These are phyloP conservation scores for Nasonia oneida DNA, from an alignment of 2,888 invertebrate species.

Conservation along the genomic window DNA sequence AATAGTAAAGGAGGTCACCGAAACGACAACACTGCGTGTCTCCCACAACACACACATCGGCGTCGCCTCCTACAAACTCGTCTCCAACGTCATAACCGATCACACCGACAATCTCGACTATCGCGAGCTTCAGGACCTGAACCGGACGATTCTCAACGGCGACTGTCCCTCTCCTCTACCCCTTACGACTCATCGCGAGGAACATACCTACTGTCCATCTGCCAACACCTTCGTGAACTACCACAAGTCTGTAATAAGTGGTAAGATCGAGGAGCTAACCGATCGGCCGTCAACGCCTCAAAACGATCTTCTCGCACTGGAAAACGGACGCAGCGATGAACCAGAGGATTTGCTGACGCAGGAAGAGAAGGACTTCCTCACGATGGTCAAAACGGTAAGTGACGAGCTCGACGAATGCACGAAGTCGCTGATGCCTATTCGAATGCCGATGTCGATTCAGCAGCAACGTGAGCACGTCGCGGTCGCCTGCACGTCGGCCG, in stretches of 20 bases:
- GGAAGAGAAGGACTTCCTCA: constrained; percentile 48
- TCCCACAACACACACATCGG: constrained; percentile 81
- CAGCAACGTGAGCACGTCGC: constrained; percentile 20
- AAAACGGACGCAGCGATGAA: constrained; percentile 5
- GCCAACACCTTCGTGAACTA: constrained; percentile 28
- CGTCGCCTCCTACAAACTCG: constrained; percentile 81
- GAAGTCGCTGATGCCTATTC: background rate
- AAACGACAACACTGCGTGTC: constrained; percentile 81
- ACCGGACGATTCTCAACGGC: constrained; percentile 51
- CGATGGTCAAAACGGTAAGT: constrained; percentile 58
- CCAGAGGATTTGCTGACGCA: background rate
- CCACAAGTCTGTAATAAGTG: constrained; percentile 42
- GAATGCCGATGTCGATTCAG: background rate
- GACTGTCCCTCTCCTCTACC: background rate
- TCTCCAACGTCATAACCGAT: constrained; percentile 80
- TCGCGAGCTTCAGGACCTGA: constrained; percentile 68
- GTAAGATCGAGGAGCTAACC: background rate
- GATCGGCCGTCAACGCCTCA: background rate
- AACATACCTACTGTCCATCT: constrained; percentile 50
- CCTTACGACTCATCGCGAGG: constrained; percentile 50
- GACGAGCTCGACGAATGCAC: constrained; percentile 29
- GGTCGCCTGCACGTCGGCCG: constrained; percentile 29
- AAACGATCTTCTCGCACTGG: background rate
- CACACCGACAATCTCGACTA: constrained; percentile 70
- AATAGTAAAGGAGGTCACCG: constrained; percentile 80